Conservation (phyloP, 2,797 vertebrate genomes). For the Poeciliopsis infans region DNA sequence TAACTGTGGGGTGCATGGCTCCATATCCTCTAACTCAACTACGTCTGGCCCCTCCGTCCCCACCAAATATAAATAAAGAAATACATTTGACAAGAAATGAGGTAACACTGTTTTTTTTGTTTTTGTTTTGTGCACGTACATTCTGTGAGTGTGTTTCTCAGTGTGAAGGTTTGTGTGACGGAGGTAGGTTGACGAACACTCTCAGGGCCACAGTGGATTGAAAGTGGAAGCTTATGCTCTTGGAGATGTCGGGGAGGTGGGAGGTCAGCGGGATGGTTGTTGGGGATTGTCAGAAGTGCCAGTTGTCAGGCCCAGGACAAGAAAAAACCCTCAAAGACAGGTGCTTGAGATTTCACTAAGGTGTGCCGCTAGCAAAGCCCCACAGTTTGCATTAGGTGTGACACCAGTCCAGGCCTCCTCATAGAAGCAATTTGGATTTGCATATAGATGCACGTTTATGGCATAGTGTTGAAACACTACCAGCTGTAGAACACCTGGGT, state of each 20-base stretch:
- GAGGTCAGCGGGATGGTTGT: neutral
- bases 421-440: conserved; percentile 41
- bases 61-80: conserved; percentile 27
- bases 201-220: conserved; percentile 22
- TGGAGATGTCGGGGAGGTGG: conserved; percentile 1
- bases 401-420: conserved; percentile 28
- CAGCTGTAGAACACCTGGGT: conserved; percentile 17
- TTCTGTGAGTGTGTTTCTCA: conserved; percentile 29
- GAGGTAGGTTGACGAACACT: conserved; percentile 62
- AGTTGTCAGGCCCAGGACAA: conserved; percentile 34
- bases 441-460: conserved; percentile 47
- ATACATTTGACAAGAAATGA: conserved; percentile 46
- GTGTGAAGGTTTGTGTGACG: conserved; percentile 24
- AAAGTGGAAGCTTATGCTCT: conserved; percentile 1
- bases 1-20: conserved; percentile 19
- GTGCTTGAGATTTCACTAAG: conserved; percentile 13
- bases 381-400: conserved; percentile 38
- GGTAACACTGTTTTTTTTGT: conserved; percentile 55
- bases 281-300: conserved; percentile 16
- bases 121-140: neutral
- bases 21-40: conserved; percentile 8
- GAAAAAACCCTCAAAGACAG: neutral
- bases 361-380: conserved; percentile 11
- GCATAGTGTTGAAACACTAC: conserved; percentile 29
- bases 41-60: neutral